Evolutionary conservation across 2,797 vertebrate species (phyloP).

Genomic region (Myotis planiceps): DNA sequence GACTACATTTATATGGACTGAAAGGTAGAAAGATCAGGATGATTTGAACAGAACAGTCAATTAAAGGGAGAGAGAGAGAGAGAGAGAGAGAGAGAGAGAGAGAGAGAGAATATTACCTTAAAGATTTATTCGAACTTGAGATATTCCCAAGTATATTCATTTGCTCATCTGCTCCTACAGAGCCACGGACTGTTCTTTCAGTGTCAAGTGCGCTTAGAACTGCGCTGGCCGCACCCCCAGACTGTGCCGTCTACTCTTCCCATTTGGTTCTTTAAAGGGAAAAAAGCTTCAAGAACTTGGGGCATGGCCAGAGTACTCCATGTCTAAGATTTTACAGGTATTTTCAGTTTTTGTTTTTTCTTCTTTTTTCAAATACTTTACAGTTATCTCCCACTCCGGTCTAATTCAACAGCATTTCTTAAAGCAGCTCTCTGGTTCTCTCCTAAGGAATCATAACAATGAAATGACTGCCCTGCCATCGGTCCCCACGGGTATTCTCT

Average conservation of each 20-base stretch:
- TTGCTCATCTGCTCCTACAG: background rate
- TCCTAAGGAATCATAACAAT: constrained; percentile 55
- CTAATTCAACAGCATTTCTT: background rate
- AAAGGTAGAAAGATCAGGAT: background rate
- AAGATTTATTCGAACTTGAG: background rate
- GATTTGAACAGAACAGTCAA: background rate
- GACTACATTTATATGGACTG: background rate
- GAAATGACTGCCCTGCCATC: background rate
- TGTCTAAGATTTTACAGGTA: background rate
- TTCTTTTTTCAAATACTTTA: constrained; percentile 31
- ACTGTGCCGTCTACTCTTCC: background rate
- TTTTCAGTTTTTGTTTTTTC: background rate
- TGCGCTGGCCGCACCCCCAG: accelerated
- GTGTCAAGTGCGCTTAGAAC: background rate
- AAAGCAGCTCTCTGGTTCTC: background rate
- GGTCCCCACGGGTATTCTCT: background rate
- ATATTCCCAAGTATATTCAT: background rate
- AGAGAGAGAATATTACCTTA: background rate
- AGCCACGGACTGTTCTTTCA: background rate
- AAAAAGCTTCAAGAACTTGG: background rate
- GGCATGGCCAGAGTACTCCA: background rate
- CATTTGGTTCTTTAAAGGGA: background rate
- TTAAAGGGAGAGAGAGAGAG: background rate
- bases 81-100: background rate
- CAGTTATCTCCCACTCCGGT: background rate